Conservation (phyloP, 1,140 invertebrate genomes). For the Eumaeus atala region DNA sequence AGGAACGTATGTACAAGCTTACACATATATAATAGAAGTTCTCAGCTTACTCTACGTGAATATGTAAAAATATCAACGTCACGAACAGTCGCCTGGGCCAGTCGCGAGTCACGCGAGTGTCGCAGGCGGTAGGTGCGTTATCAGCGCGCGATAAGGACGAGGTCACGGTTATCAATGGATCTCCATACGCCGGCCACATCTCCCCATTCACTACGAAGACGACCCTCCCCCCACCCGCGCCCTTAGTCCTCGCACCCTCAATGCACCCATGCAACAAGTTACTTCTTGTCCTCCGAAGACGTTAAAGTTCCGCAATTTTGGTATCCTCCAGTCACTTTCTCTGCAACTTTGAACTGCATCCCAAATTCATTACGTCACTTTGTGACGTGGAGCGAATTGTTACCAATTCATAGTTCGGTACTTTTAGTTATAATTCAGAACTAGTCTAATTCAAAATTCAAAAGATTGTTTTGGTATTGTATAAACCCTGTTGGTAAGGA, state of each 20-base stretch:
- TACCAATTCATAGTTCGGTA: no score
- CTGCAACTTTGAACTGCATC: not conserved
- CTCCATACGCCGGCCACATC: slow-evolving; percentile 70
- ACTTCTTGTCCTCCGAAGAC: slow-evolving; percentile 41
- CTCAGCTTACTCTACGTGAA: no score
- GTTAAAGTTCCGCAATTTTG: no score
- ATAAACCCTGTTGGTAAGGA: no score
- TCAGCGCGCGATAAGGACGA: slow-evolving; percentile 55
- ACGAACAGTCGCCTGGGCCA: no score
- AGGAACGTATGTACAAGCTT: no score
- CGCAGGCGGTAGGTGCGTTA: slow-evolving; percentile 1
- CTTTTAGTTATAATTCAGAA: no score
- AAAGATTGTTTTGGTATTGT: no score
- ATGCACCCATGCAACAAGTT: slow-evolving; percentile 72
- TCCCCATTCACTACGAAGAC: slow-evolving; percentile 69
- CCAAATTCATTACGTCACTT: not conserved
- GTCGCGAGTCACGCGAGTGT: slow-evolving; percentile 2
- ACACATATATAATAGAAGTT: no score
- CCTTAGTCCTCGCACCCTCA: slow-evolving; percentile 42
- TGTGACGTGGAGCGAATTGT: no score
- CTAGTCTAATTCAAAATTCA: no score
- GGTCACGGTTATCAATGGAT: slow-evolving; percentile 70
- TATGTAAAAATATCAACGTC: no score
- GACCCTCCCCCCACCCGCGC: slow-evolving; percentile 37
- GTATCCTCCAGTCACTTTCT: not conserved